These are phyloP conservation scores for Miniopterus natalensis DNA, from an alignment of 2,113 vertebrate species.

Conservation along the genomic window DNA sequence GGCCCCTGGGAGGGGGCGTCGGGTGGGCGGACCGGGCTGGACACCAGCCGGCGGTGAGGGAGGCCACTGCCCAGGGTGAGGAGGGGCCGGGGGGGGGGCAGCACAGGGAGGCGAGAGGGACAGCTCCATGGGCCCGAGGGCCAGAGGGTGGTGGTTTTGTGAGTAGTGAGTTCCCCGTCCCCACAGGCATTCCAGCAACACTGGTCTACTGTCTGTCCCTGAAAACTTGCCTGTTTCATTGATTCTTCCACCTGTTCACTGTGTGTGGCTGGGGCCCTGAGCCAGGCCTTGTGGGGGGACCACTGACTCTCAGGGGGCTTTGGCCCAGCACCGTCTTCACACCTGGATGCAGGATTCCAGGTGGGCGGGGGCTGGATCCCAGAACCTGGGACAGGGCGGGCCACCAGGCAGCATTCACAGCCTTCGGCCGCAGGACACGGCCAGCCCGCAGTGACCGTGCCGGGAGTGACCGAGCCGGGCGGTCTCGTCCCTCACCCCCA, in stretches of 20 bases:
- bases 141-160: not conserved
- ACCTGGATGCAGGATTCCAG: not conserved
- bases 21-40: too few relatives aligned
- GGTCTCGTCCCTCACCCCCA: not conserved
- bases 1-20: too few relatives aligned
- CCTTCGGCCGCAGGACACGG: not conserved
- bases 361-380: not conserved
- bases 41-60: rapidly evolving
- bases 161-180: not conserved
- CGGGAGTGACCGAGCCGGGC: not conserved
- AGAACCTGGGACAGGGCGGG: rapidly evolving
- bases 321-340: not conserved
- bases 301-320: too few relatives aligned
- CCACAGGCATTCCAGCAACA: not conserved
- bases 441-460: not conserved
- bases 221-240: not conserved
- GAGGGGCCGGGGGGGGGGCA: not conserved
- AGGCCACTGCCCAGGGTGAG: too few relatives aligned
- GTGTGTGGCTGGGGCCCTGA: not conserved
- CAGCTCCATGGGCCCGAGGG: not conserved
- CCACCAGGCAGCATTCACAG: not conserved
- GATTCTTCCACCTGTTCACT: not conserved
- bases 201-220: not conserved
- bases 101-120: not conserved
- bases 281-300: not conserved